phyloP scores from a whole-genome alignment of 2,797 vertebrate species.

The Dromococcyx pavoninus region DNA sequence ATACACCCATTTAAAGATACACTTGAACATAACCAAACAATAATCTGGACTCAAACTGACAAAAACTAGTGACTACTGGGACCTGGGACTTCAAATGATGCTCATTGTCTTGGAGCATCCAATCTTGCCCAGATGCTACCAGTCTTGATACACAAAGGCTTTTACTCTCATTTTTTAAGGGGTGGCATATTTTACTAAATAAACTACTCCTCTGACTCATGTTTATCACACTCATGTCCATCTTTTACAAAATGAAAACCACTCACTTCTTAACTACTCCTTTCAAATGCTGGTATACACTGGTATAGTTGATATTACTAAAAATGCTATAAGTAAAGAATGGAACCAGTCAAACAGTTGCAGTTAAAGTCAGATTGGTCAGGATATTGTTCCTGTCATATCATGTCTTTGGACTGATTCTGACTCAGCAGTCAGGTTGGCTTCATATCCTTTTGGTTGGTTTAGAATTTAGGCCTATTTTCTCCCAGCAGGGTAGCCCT shows the following conservation, averaged over 20 bases:
- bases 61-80: fast-evolving
- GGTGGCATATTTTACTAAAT: background rate
- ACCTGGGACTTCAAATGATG: background rate
- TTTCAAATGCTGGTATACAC: background rate
- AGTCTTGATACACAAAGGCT: background rate
- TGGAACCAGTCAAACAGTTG: background rate
- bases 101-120: background rate
- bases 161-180: background rate
- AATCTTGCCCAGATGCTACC: background rate
- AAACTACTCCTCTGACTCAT: background rate
- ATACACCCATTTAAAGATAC: background rate
- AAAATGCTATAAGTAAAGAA: background rate
- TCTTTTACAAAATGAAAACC: background rate
- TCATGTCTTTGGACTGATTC: background rate
- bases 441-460: background rate
- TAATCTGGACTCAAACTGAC: background rate
- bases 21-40: background rate
- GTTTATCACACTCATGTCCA: background rate
- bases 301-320: background rate
- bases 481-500: background rate
- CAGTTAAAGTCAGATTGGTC: background rate
- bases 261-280: background rate
- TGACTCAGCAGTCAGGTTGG: background rate
- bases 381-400: background rate
- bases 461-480: background rate